phyloP scores from a whole-genome alignment of 2,113 vertebrate genomes.

The Sorex araneus region DNA sequence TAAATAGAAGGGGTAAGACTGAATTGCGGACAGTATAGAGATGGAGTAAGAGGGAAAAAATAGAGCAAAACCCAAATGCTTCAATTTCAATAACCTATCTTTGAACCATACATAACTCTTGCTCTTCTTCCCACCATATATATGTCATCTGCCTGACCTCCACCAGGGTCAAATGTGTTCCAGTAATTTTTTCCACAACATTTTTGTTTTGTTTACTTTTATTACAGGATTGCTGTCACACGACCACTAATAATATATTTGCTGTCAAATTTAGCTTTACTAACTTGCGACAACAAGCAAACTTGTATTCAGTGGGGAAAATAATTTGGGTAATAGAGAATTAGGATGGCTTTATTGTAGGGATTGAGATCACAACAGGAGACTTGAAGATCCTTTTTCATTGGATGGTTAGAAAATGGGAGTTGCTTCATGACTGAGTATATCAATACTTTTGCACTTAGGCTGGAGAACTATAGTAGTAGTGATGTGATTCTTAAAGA shows the following conservation, averaged over 20 bases:
- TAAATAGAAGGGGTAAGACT: background rate
- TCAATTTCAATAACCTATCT: background rate
- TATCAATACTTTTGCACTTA: slow-evolving; percentile 39
- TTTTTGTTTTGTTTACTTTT: background rate
- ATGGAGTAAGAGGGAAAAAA: background rate
- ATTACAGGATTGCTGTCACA: background rate
- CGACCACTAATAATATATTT: background rate
- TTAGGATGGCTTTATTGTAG: background rate
- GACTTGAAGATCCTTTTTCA: background rate
- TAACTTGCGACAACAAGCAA: background rate
- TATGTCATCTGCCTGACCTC: background rate
- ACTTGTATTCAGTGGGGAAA: background rate
- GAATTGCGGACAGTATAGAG: background rate
- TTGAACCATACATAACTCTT: background rate
- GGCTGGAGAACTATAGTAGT: background rate
- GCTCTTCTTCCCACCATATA: background rate
- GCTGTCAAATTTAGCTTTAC: background rate
- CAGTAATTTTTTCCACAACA: background rate
- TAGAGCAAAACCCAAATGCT: background rate
- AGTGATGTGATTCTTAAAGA: background rate
- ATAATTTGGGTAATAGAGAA: background rate
- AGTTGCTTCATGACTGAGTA: background rate
- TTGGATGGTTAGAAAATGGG: background rate
- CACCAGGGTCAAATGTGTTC: background rate
- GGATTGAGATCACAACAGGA: background rate